Conservation (phyloP, 2,113 vertebrate species). For the Pedionomus torquatus region DNA sequence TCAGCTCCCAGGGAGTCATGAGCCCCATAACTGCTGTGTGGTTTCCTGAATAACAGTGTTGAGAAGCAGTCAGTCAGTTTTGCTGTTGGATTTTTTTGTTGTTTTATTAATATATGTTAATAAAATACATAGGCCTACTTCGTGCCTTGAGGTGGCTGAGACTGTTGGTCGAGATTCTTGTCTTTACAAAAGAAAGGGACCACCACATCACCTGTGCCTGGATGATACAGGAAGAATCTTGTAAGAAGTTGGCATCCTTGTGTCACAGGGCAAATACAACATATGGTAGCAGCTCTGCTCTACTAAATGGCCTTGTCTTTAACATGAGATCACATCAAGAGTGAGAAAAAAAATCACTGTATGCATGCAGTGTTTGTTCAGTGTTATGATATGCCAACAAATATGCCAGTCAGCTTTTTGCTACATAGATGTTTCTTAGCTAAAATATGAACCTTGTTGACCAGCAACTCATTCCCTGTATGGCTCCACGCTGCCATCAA, state of each 20-base stretch:
- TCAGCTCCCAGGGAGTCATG: neutral
- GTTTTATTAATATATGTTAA: neutral
- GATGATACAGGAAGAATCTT: neutral
- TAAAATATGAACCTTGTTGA: neutral
- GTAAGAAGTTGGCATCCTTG: neutral
- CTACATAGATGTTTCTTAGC: neutral
- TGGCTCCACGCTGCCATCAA: neutral
- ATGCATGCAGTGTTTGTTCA: constrained; percentile 15
- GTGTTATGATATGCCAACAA: neutral
- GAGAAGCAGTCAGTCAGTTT: neutral
- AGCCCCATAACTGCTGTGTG: neutral
- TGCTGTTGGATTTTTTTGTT: neutral
- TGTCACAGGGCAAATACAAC: neutral
- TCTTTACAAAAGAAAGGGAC: neutral
- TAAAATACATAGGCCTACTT: neutral
- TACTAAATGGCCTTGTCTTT: neutral
- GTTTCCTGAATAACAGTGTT: neutral
- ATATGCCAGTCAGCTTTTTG: constrained; percentile 20
- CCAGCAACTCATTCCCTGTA: neutral
- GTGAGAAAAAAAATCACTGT: neutral
- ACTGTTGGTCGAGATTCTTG: neutral
- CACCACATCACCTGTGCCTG: neutral
- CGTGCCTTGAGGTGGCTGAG: neutral
- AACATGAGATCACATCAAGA: neutral
- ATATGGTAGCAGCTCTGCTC: neutral